Percentiles rank a stretch among this genome's conserved stretches.
Conservation (phyloP, 2,113 vertebrate genomes). For the Pachypanchax playfairii region DNA sequence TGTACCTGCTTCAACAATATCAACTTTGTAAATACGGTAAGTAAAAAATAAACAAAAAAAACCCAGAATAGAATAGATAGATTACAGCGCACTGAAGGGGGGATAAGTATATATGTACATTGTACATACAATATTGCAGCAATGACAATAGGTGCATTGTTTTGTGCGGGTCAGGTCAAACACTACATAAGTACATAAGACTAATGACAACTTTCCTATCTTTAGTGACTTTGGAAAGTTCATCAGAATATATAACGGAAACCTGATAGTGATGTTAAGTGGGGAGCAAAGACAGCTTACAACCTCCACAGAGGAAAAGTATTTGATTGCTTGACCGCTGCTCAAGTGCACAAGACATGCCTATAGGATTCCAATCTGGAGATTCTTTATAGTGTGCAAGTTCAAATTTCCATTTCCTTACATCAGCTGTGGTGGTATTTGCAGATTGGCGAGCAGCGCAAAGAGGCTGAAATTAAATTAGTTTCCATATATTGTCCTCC, state of each 20-base stretch:
- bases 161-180: no score
- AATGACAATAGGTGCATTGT: no score
- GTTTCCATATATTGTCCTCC: conserved; percentile 79
- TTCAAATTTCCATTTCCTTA: conserved; percentile 72
- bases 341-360: conserved; percentile 55
- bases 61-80: no score
- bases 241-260: conserved; percentile 48
- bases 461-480: conserved; percentile 77
- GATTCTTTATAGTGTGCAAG: conserved; percentile 46
- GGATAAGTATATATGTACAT: no score
- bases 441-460: conserved; percentile 62
- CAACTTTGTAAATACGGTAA: no score
- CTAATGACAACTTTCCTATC: conserved; percentile 24
- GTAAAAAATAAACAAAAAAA: no score
- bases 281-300: conserved; percentile 28
- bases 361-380: conserved; percentile 61
- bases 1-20: no score
- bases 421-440: conserved; percentile 69
- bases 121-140: no score
- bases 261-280: conserved; percentile 53
- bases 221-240: conserved; percentile 59
- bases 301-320: conserved; percentile 35
- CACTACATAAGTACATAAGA: no score
- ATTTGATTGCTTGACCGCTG: conserved; percentile 40
- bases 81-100: no score